A percentile compares a stretch with the other conserved stretches of the same genome.
phyloP scores from a whole-genome alignment of 2,797 vertebrate species.

The Coregonus sp. region DNA sequence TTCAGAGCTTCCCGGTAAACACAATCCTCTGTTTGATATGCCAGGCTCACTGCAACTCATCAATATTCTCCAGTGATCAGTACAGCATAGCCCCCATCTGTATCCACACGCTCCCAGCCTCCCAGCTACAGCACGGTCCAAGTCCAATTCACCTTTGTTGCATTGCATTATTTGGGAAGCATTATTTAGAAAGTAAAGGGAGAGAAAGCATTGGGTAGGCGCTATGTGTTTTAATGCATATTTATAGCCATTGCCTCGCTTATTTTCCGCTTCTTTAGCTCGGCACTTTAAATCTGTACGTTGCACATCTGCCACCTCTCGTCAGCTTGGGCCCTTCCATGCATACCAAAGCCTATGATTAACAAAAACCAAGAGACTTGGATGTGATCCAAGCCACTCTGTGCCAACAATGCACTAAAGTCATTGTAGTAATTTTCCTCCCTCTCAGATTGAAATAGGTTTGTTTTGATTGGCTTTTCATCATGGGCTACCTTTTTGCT shows the following conservation, averaged over 20 bases:
- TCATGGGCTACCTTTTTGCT: not conserved
- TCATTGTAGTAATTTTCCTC: not conserved
- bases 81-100: not conserved
- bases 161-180: not conserved
- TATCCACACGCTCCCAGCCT: not conserved
- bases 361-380: constrained; percentile 9
- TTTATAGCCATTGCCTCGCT: not conserved
- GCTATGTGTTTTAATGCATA: not conserved
- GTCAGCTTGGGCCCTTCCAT: not conserved
- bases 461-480: not conserved
- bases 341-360: constrained; percentile 12
- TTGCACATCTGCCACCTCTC: not conserved
- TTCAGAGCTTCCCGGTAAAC: not conserved
- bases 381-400: constrained; percentile 15
- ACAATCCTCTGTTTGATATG: constrained; percentile 10
- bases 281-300: not conserved
- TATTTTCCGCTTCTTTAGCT: constrained; percentile 8
- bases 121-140: not conserved
- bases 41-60: not conserved
- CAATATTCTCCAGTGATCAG: not conserved
- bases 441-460: constrained; percentile 6
- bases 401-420: constrained; percentile 5
- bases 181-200: not conserved
- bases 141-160: constrained; percentile 1
- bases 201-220: not conserved